Evolutionary conservation across 2,888 invertebrate species (phyloP).

Genomic region (Ennomos fuscantarius): DNA sequence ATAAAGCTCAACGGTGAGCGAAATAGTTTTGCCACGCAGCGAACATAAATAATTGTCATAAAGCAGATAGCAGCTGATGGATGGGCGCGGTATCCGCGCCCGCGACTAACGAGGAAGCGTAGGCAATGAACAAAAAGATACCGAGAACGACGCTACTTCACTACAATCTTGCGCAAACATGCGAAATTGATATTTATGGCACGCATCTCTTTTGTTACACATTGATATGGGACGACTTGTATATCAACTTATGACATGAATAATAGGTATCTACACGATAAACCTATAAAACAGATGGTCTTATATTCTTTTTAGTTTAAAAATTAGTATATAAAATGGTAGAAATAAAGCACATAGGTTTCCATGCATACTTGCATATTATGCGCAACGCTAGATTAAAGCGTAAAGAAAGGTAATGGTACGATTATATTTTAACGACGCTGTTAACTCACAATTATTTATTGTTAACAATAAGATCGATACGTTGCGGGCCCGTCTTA

Average conservation of each 20-base stretch:
- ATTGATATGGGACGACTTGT: neutral
- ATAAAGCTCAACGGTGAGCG: conserved; percentile 84
- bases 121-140: conserved; percentile 33
- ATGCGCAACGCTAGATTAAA: conserved; percentile 60
- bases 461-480: conserved; percentile 60
- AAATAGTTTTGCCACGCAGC: conserved; percentile 79
- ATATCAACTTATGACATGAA: conserved; percentile 8
- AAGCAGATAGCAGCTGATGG: conserved; percentile 80
- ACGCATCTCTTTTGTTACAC: conserved; percentile 4
- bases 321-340: neutral
- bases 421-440: conserved; percentile 54
- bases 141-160: conserved; percentile 40
- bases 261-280: neutral
- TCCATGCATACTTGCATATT: conserved; percentile 23
- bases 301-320: no score
- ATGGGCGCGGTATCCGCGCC: conserved; percentile 59
- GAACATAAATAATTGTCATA: conserved; percentile 85
- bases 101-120: conserved; percentile 71
- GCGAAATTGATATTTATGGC: conserved; percentile 12
- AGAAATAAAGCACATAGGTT: neutral
- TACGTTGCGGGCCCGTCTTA: conserved; percentile 50
- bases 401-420: conserved; percentile 55
- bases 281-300: no score
- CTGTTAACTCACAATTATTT: conserved; percentile 57
- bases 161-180: conserved; percentile 19